Base-by-base conservation (phyloP, 2,113 vertebrate species). In the Camarhynchus parvulus region DNA sequence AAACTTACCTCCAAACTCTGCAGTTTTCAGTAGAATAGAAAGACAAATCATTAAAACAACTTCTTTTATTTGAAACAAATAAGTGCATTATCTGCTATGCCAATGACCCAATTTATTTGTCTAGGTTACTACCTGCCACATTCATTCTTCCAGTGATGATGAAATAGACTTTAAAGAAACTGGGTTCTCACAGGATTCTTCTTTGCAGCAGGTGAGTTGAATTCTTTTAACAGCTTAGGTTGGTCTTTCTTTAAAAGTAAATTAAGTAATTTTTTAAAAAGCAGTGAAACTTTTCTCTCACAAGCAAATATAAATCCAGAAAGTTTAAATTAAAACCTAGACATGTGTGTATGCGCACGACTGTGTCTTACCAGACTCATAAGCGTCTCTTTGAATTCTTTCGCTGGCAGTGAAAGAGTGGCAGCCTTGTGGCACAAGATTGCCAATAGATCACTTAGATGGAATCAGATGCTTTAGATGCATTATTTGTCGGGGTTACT, bases 111-210 rank as follows among this genome's bases (percentile, higher is more conserved):
- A 42, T 96, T 93, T 41, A 74, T 97, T 80, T 96, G 58, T 91
- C 11, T 95, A 99, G 99, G 99, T 99, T 92, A 99, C 99, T 96
- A 99, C 99, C 47, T 99, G 99, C 97, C 99, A 99, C 97, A 99
- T 99, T 97, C 99, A 99, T 97, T 99, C 99, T 91, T 99, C 99
- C 92, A 99, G 99, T 83, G 99, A 99, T 91, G 99, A 99, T 96
- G 99, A 99, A 97, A 99, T 99, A 89, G 99, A 99, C 97, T 99
- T 99, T 94, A 99, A 99, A 98, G 99, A 99, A 97, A 98, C 98
- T 50, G 99, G 99, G 75, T 99, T 99, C 97, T 99, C 99, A 81
- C 99, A 99, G 97, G 99, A 99, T 97, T 99, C 99, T 49, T 99
- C 99, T 97, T 98, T 99, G 95, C 99, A 99, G 98, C 99, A 99